phyloP scores from a whole-genome alignment of 92 coral and sea anemone species.

The Pocillopora meandrina region DNA sequence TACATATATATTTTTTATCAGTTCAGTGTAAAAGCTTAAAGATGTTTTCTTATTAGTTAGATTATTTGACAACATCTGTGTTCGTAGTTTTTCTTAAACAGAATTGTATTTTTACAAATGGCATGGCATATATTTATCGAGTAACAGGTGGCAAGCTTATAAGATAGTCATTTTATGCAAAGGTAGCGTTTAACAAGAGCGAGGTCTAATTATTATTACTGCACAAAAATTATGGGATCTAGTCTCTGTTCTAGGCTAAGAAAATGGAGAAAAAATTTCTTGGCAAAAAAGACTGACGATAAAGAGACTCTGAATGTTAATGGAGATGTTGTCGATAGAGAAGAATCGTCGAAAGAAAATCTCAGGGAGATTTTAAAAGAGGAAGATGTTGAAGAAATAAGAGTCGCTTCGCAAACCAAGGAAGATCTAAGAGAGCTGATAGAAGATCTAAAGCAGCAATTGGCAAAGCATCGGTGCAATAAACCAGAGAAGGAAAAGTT shows the following conservation, averaged over 20 bases:
- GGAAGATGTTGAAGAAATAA: slow-evolving; percentile 28
- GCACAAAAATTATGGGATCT: slow-evolving; percentile 20
- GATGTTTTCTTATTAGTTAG: too few species aligned
- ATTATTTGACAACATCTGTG: too few species aligned
- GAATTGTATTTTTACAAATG: too few species aligned
- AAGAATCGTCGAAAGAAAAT: neutral
- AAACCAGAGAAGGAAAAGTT: slow-evolving; percentile 31
- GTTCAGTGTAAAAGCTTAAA: too few species aligned
- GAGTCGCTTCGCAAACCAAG: slow-evolving; percentile 7
- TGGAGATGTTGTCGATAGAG: neutral
- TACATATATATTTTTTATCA: too few species aligned
- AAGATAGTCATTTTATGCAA: slow-evolving; percentile 1
- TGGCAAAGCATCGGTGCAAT: slow-evolving; percentile 15
- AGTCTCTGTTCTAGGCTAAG: slow-evolving; percentile 28
- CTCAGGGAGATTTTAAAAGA: neutral
- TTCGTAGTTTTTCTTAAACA: too few species aligned
- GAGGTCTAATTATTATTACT: neutral
- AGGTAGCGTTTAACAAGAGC: slow-evolving; percentile 1
- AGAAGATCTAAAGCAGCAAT: slow-evolving; percentile 13
- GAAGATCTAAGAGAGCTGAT: slow-evolving; percentile 19
- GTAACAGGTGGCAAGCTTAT: slow-evolving; percentile 23
- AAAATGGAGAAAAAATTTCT: slow-evolving; percentile 28
- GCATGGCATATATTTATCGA: neutral
- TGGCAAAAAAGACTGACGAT: neutral
- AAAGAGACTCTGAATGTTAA: neutral